Evolutionary conservation across 92 coral and sea anemone genomes (phyloP).

Genomic region (Phenganax subtilis): DNA sequence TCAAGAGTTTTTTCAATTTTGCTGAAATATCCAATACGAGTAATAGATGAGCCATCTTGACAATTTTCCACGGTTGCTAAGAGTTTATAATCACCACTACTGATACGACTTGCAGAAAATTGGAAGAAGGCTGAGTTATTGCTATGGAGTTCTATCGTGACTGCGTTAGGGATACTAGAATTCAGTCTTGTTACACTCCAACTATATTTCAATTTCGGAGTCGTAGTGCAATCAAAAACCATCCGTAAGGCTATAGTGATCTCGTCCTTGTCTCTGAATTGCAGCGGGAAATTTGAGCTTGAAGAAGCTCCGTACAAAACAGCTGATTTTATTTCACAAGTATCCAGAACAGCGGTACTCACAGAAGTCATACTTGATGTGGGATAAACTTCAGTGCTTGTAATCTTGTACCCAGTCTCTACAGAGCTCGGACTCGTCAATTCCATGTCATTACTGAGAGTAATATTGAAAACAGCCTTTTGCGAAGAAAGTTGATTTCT

Average conservation of each 20-base stretch:
- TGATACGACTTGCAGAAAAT: slow-evolving; percentile 52
- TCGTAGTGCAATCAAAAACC: slow-evolving; percentile 39
- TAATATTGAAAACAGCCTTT: slow-evolving; percentile 4
- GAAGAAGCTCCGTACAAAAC: slow-evolving; percentile 55
- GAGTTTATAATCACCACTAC: slow-evolving; percentile 66
- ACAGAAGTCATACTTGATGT: neutral
- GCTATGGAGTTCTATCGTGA: neutral
- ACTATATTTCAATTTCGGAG: slow-evolving; percentile 28
- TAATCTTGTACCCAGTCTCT: too few relatives aligned
- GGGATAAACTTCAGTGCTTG: neutral
- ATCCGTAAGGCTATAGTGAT: neutral
- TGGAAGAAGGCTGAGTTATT: slow-evolving; percentile 41
- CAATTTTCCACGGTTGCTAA: slow-evolving; percentile 43
- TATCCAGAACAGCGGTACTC: neutral
- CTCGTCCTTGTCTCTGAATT: slow-evolving; percentile 1
- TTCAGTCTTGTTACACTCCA: slow-evolving; percentile 47
- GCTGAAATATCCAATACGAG: slow-evolving; percentile 58
- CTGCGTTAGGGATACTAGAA: slow-evolving; percentile 6
- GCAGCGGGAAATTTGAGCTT: neutral
- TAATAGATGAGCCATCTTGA: slow-evolving; percentile 50
- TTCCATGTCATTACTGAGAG: neutral
- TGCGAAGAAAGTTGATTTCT: slow-evolving; percentile 1
- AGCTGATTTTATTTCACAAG: slow-evolving; percentile 54
- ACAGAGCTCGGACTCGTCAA: neutral
- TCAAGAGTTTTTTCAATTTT: slow-evolving; percentile 55